Evolutionary conservation across 2,113 vertebrate genomes (phyloP).

Genomic region (Ptilonorhynchus violaceus): DNA sequence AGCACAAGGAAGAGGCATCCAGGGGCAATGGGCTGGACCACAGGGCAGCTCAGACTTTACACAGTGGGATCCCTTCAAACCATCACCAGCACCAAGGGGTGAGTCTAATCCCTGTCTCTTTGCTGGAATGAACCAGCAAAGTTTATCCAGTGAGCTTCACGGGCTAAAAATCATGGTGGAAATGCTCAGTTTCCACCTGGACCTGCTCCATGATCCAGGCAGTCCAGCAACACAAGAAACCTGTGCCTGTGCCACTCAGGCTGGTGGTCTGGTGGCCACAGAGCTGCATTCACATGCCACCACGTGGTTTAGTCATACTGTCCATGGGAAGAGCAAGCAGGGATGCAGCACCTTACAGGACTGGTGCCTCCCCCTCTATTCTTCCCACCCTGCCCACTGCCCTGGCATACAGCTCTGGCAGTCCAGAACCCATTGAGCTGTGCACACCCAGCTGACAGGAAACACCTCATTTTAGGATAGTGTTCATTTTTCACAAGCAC

Average conservation of each 20-base stretch:
- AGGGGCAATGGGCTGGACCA: neutral
- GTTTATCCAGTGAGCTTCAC: neutral
- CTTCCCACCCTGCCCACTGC: neutral
- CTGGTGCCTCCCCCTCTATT: accelerated
- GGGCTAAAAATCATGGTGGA: neutral
- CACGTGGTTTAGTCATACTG: accelerated
- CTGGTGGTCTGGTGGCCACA: neutral
- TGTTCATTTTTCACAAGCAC: neutral
- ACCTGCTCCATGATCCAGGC: neutral
- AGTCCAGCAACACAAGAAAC: neutral
- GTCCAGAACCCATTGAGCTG: accelerated
- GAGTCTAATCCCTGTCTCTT: neutral
- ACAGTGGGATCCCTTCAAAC: neutral
- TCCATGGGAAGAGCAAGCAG: neutral
- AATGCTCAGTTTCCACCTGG: neutral
- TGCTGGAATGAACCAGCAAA: neutral
- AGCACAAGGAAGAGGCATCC: neutral
- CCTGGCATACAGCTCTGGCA: neutral
- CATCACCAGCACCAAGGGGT: neutral
- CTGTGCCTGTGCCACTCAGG: neutral
- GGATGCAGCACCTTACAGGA: neutral
- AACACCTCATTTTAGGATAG: neutral
- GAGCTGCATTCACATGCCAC: neutral
- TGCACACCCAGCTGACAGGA: neutral
- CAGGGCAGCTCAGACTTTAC: neutral